Percentiles rank a stretch among this genome's conserved stretches.
phyloP scores from a whole-genome alignment of 2,888 invertebrate genomes.

The Apoderus coryli region DNA sequence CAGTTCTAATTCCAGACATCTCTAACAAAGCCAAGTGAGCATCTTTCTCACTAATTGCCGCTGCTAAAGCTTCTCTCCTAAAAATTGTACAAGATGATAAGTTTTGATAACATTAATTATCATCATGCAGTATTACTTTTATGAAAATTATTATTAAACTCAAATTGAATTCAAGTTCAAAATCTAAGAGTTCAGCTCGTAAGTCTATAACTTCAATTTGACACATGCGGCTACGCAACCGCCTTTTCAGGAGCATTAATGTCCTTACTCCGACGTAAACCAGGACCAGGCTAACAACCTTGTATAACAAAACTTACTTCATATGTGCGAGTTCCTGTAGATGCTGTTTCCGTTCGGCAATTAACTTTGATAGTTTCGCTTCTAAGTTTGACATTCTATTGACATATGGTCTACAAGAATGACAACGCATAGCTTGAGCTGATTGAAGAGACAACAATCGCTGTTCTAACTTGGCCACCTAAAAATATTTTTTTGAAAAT shows the following conservation, averaged over 20 bases:
- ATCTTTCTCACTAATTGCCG: conserved; percentile 77
- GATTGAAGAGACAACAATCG: conserved; percentile 53
- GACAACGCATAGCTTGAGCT: conserved; percentile 52
- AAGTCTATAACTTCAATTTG: conserved; percentile 1
- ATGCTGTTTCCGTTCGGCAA: conserved; percentile 48
- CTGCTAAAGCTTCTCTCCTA: conserved; percentile 73
- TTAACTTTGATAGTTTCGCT: conserved; percentile 41
- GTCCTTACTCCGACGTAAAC: no score
- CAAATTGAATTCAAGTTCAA: no score
- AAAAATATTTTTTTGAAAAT: conserved; percentile 18
- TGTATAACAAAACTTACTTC: no score
- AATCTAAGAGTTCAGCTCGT: neutral
- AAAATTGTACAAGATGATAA: no score
- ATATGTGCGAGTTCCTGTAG: conserved; percentile 63
- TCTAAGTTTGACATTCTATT: conserved; percentile 50
- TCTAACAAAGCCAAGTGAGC: conserved; percentile 73
- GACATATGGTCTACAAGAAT: conserved; percentile 49
- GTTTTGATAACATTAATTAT: no score
- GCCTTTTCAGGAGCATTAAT: no score
- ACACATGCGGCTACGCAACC: no score
- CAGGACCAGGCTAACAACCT: no score
- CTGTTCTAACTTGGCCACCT: conserved; percentile 59
- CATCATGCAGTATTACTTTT: no score
- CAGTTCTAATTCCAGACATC: conserved; percentile 51
- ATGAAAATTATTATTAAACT: no score